Base-by-base conservation (phyloP, 2,888 invertebrate species). In the Lysandra bellargus region DNA sequence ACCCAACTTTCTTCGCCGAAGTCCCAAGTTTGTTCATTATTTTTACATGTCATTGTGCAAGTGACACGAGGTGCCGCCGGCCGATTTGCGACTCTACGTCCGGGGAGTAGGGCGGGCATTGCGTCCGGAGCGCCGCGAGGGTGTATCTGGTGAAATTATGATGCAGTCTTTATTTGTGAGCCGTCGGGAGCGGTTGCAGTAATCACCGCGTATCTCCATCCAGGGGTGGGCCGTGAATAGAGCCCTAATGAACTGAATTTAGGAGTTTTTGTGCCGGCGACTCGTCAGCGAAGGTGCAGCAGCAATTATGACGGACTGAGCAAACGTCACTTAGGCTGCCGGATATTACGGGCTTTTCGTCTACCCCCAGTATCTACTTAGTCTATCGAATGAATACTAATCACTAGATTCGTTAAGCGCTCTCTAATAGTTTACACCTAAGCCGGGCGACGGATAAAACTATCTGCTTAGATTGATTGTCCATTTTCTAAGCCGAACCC, bases 231-330 rank as follows among this genome's bases (percentile, higher is more conserved):
- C 89, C 87, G 88, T 94, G 94, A 94, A 94, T 94, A 90, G 94
- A 91, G 92, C 90, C 93, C 94, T 94, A 94, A 94, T 94, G 94
- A 94, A 94, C 94, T 94, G 94, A 94, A 94, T 94, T 94, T 94
- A 93, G 94, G 93, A 93, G 93, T 93, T 94, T 94, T 94, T 94
- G 94, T 94, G 90, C 90, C 88, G 89, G 88, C 89, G 89, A 91
- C 89, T 93, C 93, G 92, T 92, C 94, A 92, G 91, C 89, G 94
- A 90, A 92, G 93, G 92, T 91, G 88, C 87, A 88, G 64, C 89
- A 93, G 93, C 92, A 94, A 94, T 94, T 94, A 94, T 90, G 90
- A 90, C 86, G 88, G 91, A 89, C 92, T 90, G 93, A 93, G 92
- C 92, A 94, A 94, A 93, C 91, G 89, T 85, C 86, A 85, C 88